Percentiles rank a stretch among this genome's conserved stretches.
phyloP scores from a whole-genome alignment of 2,888 invertebrate genomes.

The Macropis europaea region DNA sequence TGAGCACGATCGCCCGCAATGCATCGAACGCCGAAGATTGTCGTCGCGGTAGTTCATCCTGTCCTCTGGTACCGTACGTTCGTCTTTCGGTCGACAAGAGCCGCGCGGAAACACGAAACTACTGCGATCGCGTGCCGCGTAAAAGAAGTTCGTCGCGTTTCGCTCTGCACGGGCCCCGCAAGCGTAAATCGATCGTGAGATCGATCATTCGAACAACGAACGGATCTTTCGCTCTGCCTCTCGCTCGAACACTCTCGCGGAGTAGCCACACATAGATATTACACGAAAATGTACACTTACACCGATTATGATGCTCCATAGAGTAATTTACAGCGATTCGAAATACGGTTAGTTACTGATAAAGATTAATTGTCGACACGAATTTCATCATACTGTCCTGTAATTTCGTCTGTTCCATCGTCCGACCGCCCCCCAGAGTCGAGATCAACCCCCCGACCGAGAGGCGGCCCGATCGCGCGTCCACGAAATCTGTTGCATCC shows the following conservation, averaged over 20 bases:
- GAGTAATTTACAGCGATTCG: conserved; percentile 7
- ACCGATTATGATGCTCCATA: conserved; percentile 1
- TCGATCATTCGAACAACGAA: background rate
- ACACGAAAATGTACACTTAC: conserved; percentile 3
- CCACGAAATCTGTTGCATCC: conserved; percentile 9
- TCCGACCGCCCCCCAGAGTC: background rate
- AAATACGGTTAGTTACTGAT: background rate
- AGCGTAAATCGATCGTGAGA: background rate
- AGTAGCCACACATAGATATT: background rate
- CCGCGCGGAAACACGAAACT: background rate
- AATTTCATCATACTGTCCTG: background rate
- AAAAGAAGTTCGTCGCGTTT: background rate
- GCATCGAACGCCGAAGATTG: conserved; percentile 41
- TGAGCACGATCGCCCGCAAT: background rate
- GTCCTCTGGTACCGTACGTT: background rate
- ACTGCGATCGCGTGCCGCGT: background rate
- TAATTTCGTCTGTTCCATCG: background rate
- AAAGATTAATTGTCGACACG: background rate
- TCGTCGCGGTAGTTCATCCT: conserved; percentile 37
- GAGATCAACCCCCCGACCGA: no score
- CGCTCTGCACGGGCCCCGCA: background rate
- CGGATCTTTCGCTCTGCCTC: background rate
- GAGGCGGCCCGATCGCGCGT: no score
- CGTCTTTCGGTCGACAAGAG: background rate
- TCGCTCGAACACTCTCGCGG: background rate